Conservation (phyloP, 2,113 vertebrate species). For the Myanophis thanlyinensis region DNA sequence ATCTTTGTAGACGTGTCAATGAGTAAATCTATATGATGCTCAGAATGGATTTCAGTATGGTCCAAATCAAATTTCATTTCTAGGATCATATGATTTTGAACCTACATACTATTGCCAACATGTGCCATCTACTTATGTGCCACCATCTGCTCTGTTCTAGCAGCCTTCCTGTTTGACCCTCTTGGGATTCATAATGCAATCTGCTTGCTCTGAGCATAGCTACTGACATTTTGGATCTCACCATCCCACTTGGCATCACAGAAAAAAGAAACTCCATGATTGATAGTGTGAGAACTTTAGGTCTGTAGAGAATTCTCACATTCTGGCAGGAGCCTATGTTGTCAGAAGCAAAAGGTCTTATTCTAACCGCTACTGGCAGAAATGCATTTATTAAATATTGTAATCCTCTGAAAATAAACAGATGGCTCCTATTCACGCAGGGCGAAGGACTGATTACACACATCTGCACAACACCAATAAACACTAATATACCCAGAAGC, state of each 20-base stretch:
- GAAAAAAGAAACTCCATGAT: neutral
- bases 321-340: constrained; percentile 5
- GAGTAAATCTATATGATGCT: neutral
- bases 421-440: constrained; percentile 69
- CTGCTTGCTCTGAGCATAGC: neutral
- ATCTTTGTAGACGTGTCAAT: neutral
- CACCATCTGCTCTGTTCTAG: neutral
- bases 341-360: constrained; percentile 34
- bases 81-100: neutral
- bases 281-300: neutral
- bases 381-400: constrained; percentile 59
- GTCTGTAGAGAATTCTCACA: neutral
- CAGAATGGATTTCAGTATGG: neutral
- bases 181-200: neutral
- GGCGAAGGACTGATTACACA: constrained; percentile 67
- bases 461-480: constrained; percentile 71
- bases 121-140: neutral
- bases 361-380: constrained; percentile 39
- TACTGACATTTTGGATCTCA: constrained; percentile 7
- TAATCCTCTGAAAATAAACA: constrained; percentile 67
- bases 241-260: neutral
- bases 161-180: neutral
- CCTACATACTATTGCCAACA: neutral
- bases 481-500: constrained; percentile 57
- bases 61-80: constrained; percentile 1